A percentile compares a stretch with the other conserved stretches of the same genome.
Conservation (phyloP, 2,888 invertebrate species). For the Aporophyla nigra region DNA sequence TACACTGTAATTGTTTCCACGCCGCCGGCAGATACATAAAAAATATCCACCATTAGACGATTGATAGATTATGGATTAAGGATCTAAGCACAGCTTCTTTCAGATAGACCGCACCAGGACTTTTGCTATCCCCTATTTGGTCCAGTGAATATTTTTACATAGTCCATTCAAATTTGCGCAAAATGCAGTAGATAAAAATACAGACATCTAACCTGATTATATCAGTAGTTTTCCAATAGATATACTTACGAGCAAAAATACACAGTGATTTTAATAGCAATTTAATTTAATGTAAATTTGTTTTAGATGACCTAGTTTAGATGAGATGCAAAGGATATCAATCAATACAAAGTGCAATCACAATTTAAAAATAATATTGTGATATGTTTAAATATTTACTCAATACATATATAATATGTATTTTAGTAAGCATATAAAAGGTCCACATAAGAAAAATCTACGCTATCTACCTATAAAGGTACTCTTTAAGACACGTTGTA, state of each 20-base stretch:
- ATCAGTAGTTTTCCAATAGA: slow-evolving; percentile 56
- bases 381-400: slow-evolving; percentile 77
- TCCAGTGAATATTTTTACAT: slow-evolving; percentile 60
- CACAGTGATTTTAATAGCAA: slow-evolving; percentile 54
- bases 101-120: slow-evolving; percentile 46
- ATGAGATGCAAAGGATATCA: slow-evolving; percentile 63
- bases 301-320: slow-evolving; percentile 58
- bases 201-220: slow-evolving; percentile 60
- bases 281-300: slow-evolving; percentile 63
- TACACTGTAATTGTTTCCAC: slow-evolving; percentile 47
- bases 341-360: slow-evolving; percentile 64
- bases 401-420: slow-evolving; percentile 80
- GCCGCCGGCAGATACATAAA: slow-evolving; percentile 45
- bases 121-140: slow-evolving; percentile 63
- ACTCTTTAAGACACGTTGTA: slow-evolving; percentile 89
- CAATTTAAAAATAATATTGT: slow-evolving; percentile 67
- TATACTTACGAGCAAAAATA: slow-evolving; percentile 60
- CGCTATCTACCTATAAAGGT: slow-evolving; percentile 86
- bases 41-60: slow-evolving; percentile 30
- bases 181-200: slow-evolving; percentile 61
- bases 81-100: slow-evolving; percentile 53
- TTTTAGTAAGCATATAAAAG: slow-evolving; percentile 70
- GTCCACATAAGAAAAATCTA: slow-evolving; percentile 72
- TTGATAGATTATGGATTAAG: slow-evolving; percentile 35
- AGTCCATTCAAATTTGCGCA: slow-evolving; percentile 47